phyloP scores from a whole-genome alignment of 2,113 vertebrate genomes.

The Psilopogon haemacephalus region DNA sequence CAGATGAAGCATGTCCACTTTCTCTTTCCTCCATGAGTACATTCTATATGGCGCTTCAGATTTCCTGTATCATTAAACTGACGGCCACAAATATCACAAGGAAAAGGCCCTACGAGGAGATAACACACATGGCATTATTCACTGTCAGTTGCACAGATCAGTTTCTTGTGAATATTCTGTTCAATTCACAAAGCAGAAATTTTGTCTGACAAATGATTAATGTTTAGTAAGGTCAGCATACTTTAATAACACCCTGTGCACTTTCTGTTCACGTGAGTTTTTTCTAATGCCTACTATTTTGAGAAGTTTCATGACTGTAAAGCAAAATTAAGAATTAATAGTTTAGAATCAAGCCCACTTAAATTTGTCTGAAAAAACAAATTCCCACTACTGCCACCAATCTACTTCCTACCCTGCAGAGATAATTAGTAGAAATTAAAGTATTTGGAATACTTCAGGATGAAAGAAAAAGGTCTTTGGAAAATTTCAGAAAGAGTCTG shows the following conservation, averaged over 20 bases:
- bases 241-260: background rate
- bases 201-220: background rate
- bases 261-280: background rate
- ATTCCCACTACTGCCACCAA: background rate
- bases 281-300: background rate
- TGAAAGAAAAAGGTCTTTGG: background rate
- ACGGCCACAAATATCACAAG: conserved; percentile 95
- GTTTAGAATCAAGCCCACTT: background rate
- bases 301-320: background rate
- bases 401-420: background rate
- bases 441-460: background rate
- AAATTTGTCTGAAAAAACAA: background rate
- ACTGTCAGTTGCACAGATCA: background rate
- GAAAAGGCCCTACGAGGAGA: conserved; percentile 87
- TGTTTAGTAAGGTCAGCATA: background rate
- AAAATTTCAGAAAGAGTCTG: background rate
- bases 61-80: conserved; percentile 98
- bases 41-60: conserved; percentile 94
- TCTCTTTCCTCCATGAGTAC: conserved; percentile 95
- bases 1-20: conserved; percentile 97
- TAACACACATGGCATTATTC: background rate
- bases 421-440: background rate
- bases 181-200: background rate
- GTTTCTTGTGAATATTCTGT: background rate
- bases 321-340: background rate